These are phyloP conservation scores for Protosalanx chinensis DNA, from an alignment of 2,797 vertebrate genomes.

Conservation along the genomic window DNA sequence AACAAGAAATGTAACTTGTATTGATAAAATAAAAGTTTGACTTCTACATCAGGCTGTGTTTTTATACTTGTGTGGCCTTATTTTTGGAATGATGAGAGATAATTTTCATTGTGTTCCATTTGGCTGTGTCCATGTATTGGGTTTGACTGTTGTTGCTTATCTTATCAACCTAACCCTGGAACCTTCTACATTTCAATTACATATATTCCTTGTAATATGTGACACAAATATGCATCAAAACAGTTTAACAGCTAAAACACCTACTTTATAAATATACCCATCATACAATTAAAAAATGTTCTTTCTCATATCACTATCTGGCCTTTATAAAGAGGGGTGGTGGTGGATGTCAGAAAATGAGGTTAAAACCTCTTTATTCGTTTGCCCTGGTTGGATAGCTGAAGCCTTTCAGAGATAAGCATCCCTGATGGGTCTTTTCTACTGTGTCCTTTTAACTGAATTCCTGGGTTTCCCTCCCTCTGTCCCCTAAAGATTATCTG, in stretches of 20 bases:
- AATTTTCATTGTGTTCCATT: no score
- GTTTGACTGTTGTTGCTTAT: no score
- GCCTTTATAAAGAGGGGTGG: slow-evolving; percentile 28
- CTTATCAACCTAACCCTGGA: no score
- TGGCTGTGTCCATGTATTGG: no score
- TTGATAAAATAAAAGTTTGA: no score
- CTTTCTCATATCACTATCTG: neutral
- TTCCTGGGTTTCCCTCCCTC: slow-evolving; percentile 62
- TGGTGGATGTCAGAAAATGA: slow-evolving; percentile 60
- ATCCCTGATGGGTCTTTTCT: slow-evolving; percentile 53
- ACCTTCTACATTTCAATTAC: no score
- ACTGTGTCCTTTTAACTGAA: slow-evolving; percentile 60
- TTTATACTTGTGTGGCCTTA: no score
- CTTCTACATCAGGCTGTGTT: no score
- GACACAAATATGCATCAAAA: no score
- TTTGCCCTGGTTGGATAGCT: slow-evolving; percentile 61
- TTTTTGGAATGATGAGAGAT: no score
- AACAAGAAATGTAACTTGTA: neutral
- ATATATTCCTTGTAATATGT: no score
- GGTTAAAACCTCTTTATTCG: slow-evolving; percentile 72
- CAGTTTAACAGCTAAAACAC: no score
- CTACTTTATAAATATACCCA: neutral
- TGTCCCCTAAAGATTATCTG: slow-evolving; percentile 65
- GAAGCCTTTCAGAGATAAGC: slow-evolving; percentile 65
- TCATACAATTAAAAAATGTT: neutral